Conservation (phyloP, 2,888 invertebrate genomes). For the Nyleta sp. region DNA sequence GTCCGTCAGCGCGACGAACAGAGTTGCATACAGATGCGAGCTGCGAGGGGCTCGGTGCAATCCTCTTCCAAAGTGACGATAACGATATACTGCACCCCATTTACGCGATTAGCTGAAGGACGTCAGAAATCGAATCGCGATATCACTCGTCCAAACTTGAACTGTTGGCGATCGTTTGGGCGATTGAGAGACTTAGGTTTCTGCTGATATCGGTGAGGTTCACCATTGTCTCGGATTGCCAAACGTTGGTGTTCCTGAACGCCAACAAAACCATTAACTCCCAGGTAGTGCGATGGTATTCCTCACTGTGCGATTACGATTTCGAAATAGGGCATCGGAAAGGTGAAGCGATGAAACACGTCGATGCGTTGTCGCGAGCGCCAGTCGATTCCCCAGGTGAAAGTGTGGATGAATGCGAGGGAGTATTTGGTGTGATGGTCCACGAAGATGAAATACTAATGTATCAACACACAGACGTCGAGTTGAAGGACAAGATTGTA, state of each 20-base stretch:
- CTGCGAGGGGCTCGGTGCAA: neutral
- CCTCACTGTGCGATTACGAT: neutral
- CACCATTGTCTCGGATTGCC: too few species aligned
- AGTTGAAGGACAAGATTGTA: neutral
- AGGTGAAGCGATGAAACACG: neutral
- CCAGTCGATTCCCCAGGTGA: neutral
- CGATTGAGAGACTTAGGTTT: neutral
- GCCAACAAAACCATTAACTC: neutral
- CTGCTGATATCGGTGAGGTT: too few species aligned
- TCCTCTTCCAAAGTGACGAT: constrained; percentile 3
- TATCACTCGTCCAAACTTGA: too few species aligned
- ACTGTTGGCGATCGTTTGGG: too few species aligned
- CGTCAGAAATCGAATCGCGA: neutral
- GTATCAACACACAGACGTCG: neutral
- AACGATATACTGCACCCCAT: neutral
- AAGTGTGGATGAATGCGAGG: neutral
- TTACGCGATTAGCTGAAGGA: constrained; percentile 33
- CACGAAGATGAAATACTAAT: constrained; percentile 1
- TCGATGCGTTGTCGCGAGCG: neutral
- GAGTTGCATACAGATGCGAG: constrained; percentile 22
- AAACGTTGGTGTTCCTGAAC: too few species aligned
- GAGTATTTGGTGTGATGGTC: too few species aligned
- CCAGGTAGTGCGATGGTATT: constrained; percentile 15
- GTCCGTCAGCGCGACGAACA: neutral
- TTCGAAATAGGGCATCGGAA: neutral